Percentiles rank a stretch among this genome's conserved stretches.
Conservation (phyloP, 2,888 invertebrate species). For the Yponomeuta sedellus region DNA sequence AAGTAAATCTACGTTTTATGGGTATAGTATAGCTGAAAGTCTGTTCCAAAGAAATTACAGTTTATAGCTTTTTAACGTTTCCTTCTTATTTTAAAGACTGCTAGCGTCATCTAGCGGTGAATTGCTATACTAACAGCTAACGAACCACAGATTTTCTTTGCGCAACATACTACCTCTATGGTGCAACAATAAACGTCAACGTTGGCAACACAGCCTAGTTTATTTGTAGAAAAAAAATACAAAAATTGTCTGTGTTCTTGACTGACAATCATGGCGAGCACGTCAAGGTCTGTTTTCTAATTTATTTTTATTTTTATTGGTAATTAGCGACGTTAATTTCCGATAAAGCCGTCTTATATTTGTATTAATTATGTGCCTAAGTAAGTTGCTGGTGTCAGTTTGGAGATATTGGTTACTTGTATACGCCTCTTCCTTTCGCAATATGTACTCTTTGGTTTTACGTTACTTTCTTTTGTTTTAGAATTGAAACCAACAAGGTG, state of each 20-base stretch:
- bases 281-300: conserved; percentile 78
- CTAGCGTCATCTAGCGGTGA: background rate
- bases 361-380: conserved; percentile 36
- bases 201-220: background rate
- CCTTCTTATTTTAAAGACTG: background rate
- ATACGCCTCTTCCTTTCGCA: conserved; percentile 28
- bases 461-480: conserved; percentile 60
- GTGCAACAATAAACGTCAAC: background rate
- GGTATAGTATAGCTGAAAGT: too few relatives aligned
- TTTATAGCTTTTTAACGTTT: background rate
- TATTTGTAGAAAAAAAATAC: background rate
- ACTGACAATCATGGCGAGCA: conserved; percentile 78
- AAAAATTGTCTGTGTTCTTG: background rate
- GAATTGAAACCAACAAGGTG: conserved; percentile 85
- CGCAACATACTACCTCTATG: background rate
- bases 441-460: conserved; percentile 50
- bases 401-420: conserved; percentile 18
- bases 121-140: background rate
- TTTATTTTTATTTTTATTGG: conserved; percentile 52
- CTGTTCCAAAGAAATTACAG: too few relatives aligned
- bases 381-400: conserved; percentile 38
- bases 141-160: background rate
- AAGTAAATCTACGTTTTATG: too few relatives aligned
- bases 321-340: conserved; percentile 30
- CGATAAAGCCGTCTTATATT: conserved; percentile 30